Percentiles rank a stretch among this genome's conserved stretches.
These are phyloP conservation scores for Urosaurus nigricauda DNA, from an alignment of 2,797 vertebrate species.

Conservation along the genomic window DNA sequence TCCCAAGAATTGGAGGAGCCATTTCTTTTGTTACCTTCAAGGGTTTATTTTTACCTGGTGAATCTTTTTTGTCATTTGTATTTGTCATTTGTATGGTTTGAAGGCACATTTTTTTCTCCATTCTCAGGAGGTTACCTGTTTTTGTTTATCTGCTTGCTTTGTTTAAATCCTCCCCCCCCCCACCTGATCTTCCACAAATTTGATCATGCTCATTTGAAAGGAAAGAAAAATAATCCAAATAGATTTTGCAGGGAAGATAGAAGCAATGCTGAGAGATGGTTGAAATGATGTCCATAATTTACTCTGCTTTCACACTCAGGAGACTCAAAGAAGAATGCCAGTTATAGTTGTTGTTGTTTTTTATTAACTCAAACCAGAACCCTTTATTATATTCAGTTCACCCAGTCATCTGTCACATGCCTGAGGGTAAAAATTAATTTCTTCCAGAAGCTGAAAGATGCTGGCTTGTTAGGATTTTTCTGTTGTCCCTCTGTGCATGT, in stretches of 20 bases:
- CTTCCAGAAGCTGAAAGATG: constrained; percentile 38
- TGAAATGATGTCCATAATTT: constrained; percentile 41
- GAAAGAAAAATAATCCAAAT: constrained; percentile 14
- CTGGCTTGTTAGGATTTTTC: constrained; percentile 40
- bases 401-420: constrained; percentile 27
- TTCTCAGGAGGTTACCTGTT: constrained; percentile 38
- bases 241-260: constrained; percentile 48
- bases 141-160: constrained; percentile 39
- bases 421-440: constrained; percentile 36
- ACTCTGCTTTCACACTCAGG: constrained; percentile 47
- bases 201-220: constrained; percentile 17
- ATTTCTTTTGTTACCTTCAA: constrained; percentile 34
- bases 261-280: constrained; percentile 31
- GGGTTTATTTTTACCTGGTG: constrained; percentile 10
- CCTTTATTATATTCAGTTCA: constrained; percentile 46
- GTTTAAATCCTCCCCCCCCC: constrained; percentile 23
- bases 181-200: constrained; percentile 14
- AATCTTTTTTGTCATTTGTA: constrained; percentile 37
- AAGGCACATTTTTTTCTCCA: constrained; percentile 10
- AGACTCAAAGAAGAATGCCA: constrained; percentile 24
- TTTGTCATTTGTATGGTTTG: constrained; percentile 41
- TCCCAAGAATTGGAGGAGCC: neutral
- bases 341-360: neutral
- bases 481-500: constrained; percentile 2
- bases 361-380: constrained; percentile 42